These are phyloP conservation scores for Pogoniulus pusillus DNA, from an alignment of 2,797 vertebrate genomes.

Conservation along the genomic window DNA sequence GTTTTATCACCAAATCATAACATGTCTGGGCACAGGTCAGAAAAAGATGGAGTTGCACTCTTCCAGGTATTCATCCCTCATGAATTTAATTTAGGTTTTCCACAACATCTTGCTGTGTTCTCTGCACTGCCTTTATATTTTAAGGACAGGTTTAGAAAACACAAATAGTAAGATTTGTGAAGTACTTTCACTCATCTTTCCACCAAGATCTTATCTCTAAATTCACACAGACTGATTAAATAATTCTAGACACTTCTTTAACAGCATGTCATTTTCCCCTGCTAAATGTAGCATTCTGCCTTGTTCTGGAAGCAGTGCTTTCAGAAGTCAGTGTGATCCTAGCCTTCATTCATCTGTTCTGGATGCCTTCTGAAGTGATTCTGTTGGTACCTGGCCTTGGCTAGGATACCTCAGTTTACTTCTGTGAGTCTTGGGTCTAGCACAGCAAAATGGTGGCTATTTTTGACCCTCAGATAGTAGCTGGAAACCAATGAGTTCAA, in stretches of 20 bases:
- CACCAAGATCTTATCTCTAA: not conserved
- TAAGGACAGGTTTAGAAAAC: not conserved
- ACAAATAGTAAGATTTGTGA: not conserved
- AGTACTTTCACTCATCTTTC: not conserved
- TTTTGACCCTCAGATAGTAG: not conserved
- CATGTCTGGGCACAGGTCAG: not conserved
- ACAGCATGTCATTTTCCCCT: not conserved
- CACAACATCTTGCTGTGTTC: not conserved
- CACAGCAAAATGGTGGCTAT: not conserved
- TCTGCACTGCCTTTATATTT: not conserved
- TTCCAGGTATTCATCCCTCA: not conserved
- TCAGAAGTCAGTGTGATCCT: rapidly evolving
- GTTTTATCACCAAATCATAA: slow-evolving; percentile 6
- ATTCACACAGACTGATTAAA: not conserved
- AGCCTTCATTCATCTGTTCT: not conserved
- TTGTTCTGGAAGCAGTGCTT: not conserved
- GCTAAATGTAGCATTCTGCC: not conserved
- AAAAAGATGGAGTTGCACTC: not conserved
- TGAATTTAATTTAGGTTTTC: not conserved
- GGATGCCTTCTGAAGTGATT: not conserved
- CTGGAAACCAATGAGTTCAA: not conserved
- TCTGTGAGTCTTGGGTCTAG: not conserved
- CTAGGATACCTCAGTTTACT: not conserved
- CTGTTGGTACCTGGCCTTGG: not conserved
- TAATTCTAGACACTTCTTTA: not conserved